Base-by-base conservation (phyloP, 53 echinoderm and acorn worm species). In the Antedon mediterranea region DNA sequence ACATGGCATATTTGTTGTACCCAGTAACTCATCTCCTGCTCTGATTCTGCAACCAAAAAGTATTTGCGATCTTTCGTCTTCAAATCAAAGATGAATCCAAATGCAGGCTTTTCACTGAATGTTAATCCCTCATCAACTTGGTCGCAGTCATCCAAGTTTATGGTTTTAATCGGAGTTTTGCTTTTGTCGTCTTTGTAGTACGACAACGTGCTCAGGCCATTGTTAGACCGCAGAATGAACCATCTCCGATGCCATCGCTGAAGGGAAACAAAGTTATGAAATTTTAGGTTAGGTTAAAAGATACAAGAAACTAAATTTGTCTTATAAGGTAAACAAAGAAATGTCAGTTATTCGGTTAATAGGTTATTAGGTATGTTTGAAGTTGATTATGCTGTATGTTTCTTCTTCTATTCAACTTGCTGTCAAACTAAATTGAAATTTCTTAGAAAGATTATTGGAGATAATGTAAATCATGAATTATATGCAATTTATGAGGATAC, bases 241-340 rank as follows among this genome's bases (percentile, higher is more conserved):
- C 88, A 98, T 71, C 98, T 74, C 32, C 83, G 76, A 34, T 90
- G 88, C 98, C 98, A 98, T 83, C 90, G 85, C 98, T 98, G 91
- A 43, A 74, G 71, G 32, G n/a, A n/a, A n/a, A n/a, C n/a, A n/a
- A n/a, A n/a, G n/a, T n/a, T n/a, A n/a, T n/a, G n/a, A n/a, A n/a
- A n/a, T n/a, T n/a, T n/a, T n/a, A n/a, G n/a, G n/a, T n/a, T n/a
- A n/a, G n/a, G n/a, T n/a, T n/a, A n/a, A n/a, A n/a, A n/a, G n/a
- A n/a, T n/a, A n/a, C n/a, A n/a, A n/a, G n/a, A n/a, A n/a, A n/a
- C n/a, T n/a, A n/a, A n/a, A n/a, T n/a, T n/a, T n/a, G n/a, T n/a
- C n/a, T n/a, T n/a, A n/a, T n/a, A n/a, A n/a, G n/a, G n/a, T n/a
- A n/a, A n/a, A n/a, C n/a, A n/a, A n/a, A n/a, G n/a, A n/a, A n/a